phyloP scores from a whole-genome alignment of 2,888 invertebrate species.

The Phymatocera aterrima region DNA sequence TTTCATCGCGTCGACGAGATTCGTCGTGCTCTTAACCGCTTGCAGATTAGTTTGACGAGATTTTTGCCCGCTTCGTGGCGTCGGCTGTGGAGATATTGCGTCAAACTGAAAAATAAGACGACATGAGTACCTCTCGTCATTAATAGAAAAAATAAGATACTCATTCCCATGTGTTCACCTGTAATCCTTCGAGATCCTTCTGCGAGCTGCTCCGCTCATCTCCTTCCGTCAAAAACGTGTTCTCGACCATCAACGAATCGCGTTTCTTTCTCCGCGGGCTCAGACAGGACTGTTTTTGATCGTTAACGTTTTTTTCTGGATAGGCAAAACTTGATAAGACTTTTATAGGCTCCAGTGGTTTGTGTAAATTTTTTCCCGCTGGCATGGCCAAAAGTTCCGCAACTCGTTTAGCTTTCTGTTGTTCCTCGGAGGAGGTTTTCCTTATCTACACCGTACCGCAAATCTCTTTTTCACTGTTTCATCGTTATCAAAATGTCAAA shows the following conservation, averaged over 20 bases:
- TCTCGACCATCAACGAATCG: conserved; percentile 36
- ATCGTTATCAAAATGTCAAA: conserved; percentile 36
- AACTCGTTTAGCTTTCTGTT: conserved; percentile 60
- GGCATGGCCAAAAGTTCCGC: conserved; percentile 59
- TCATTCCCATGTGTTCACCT: conserved; percentile 45
- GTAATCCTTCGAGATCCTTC: conserved; percentile 53
- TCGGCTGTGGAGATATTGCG: conserved; percentile 45
- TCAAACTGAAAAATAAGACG: conserved; percentile 46
- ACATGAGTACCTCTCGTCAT: neutral
- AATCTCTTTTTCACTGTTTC: conserved; percentile 31
- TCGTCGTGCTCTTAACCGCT: conserved; percentile 40
- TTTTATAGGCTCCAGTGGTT: conserved; percentile 58
- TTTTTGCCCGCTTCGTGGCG: conserved; percentile 33
- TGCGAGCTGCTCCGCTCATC: conserved; percentile 37
- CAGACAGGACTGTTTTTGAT: conserved; percentile 46
- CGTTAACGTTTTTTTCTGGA: conserved; percentile 52
- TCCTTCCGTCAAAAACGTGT: neutral
- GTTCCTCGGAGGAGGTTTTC: conserved; percentile 56
- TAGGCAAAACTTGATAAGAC: conserved; percentile 52
- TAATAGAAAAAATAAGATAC: neutral
- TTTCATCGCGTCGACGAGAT: conserved; percentile 49
- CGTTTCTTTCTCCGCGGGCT: conserved; percentile 52
- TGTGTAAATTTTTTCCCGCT: conserved; percentile 51
- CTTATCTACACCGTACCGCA: conserved; percentile 54
- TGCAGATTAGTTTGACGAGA: conserved; percentile 13